A percentile compares a stretch with the other conserved stretches of the same genome.
phyloP scores from a whole-genome alignment of 2,113 vertebrate species.

The Oryzias melastigma region DNA sequence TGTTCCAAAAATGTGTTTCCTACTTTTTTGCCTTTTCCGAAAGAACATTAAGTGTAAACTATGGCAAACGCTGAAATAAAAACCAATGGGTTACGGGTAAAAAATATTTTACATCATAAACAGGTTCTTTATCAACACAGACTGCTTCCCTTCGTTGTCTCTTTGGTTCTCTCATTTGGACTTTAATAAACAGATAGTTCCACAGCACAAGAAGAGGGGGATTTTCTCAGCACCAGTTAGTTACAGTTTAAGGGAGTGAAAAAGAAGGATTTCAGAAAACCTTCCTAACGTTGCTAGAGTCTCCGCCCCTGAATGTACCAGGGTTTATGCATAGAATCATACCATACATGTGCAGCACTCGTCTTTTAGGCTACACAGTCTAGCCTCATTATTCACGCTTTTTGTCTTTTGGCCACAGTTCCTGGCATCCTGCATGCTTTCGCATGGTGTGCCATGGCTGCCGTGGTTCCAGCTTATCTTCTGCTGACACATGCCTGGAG shows the following conservation, averaged over 20 bases:
- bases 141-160: conserved; percentile 16
- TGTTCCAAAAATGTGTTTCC: too few relatives aligned
- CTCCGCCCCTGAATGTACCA: conserved; percentile 23
- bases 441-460: conserved; percentile 23
- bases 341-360: conserved; percentile 3
- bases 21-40: too few relatives aligned
- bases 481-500: conserved; percentile 42
- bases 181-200: conserved; percentile 28
- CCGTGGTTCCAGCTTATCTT: conserved; percentile 43
- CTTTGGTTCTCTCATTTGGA: conserved; percentile 7
- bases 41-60: too few relatives aligned
- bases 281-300: conserved; percentile 32
- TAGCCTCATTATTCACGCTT: conserved; percentile 45
- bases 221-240: conserved; percentile 37
- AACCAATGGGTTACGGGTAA: too few relatives aligned
- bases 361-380: conserved; percentile 13
- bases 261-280: conserved; percentile 30
- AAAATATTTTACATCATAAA: background rate
- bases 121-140: conserved; percentile 21
- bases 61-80: background rate
- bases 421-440: conserved; percentile 36
- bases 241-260: conserved; percentile 22
- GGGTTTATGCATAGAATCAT: conserved; percentile 19
- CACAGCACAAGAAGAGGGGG: conserved; percentile 48
- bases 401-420: conserved; percentile 37